These are phyloP conservation scores for Antrozous pallidus DNA, from an alignment of 2,797 vertebrate species.

Conservation along the genomic window DNA sequence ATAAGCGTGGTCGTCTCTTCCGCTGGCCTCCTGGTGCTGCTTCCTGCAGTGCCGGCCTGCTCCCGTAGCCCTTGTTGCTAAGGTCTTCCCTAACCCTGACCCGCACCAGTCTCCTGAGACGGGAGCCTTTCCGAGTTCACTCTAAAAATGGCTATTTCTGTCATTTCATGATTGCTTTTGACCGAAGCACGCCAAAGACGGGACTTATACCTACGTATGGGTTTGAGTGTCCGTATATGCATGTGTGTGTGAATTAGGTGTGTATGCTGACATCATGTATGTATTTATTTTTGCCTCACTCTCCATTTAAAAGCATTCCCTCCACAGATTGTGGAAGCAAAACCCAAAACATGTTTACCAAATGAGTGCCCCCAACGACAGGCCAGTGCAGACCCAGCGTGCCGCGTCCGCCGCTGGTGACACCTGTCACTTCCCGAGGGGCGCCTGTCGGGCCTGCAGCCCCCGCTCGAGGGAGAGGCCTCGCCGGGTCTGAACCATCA, in stretches of 20 bases:
- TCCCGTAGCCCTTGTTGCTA: background rate
- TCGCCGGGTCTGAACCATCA: constrained; percentile 20
- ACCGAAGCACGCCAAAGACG: constrained; percentile 52
- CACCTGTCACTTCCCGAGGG: background rate
- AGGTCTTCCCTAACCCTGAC: constrained; percentile 54
- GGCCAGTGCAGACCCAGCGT: background rate
- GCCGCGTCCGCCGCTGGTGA: background rate
- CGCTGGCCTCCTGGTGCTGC: background rate
- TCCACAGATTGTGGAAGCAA: background rate
- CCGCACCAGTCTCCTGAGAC: background rate
- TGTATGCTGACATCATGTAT: background rate
- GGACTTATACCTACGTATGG: background rate
- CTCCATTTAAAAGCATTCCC: background rate
- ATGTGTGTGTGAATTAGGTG: background rate
- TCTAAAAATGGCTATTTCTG: constrained; percentile 51
- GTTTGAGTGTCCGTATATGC: background rate
- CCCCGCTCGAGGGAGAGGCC: constrained; percentile 36
- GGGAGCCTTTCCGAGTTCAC: constrained; percentile 42
- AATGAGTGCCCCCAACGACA: background rate
- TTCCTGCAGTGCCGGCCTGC: background rate
- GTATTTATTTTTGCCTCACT: background rate
- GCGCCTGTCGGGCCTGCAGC: background rate
- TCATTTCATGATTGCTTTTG: constrained; percentile 34
- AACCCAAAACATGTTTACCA: background rate
- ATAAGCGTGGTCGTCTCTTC: background rate